Conservation (phyloP, 2,888 invertebrate species). For the Microctonus brassicae region DNA sequence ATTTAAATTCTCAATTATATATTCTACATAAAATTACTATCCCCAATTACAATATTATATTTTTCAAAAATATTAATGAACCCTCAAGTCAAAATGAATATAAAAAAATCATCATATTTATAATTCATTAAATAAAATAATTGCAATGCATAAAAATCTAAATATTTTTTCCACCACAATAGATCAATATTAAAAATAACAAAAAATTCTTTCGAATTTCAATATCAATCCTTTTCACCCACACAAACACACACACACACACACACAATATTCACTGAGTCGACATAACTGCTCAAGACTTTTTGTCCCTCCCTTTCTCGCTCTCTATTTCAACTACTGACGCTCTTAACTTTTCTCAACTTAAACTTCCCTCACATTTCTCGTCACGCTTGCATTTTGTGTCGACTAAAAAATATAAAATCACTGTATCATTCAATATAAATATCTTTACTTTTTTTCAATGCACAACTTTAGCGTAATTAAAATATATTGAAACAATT, state of each 20-base stretch:
- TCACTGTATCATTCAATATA: not conserved
- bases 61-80: not conserved
- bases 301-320: constrained; percentile 1
- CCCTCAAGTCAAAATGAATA: constrained; percentile 7
- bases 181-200: not conserved
- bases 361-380: constrained; percentile 30
- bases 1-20: not conserved
- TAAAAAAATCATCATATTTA: too few relatives aligned
- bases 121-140: not conserved
- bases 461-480: not conserved
- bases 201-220: not conserved
- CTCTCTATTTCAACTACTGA: constrained; percentile 12
- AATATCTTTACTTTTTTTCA: not conserved
- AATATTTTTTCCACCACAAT: not conserved
- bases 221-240: not conserved
- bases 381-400: not conserved
- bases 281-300: not conserved
- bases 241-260: too few relatives aligned
- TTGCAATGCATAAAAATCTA: not conserved
- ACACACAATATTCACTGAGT: not conserved
- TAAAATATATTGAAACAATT: not conserved
- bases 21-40: not conserved
- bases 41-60: too few relatives aligned
- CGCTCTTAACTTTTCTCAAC: constrained; percentile 27
- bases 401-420: too few relatives aligned